These are phyloP conservation scores for Holotrichia oblita DNA, from an alignment of 1,140 invertebrate genomes.

Conservation along the genomic window DNA sequence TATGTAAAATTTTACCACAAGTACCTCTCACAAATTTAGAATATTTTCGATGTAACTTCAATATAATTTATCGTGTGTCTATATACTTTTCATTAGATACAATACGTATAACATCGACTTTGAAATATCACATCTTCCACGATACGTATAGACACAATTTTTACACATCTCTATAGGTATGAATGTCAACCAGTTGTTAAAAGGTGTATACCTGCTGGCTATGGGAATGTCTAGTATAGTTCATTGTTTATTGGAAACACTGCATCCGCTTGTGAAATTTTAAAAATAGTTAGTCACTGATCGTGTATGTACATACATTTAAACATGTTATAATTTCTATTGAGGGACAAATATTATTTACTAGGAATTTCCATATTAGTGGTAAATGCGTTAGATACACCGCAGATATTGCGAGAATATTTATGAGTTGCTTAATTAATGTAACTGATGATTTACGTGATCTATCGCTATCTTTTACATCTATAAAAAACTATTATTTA, in stretches of 20 bases:
- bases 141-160: background rate
- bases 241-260: conserved; percentile 23
- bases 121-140: no score
- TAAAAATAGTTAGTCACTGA: background rate
- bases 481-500: background rate
- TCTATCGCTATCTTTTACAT: background rate
- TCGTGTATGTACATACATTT: conserved; percentile 2
- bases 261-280: conserved; percentile 28
- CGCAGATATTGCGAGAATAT: background rate
- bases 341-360: conserved; percentile 4
- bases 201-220: conserved; percentile 4
- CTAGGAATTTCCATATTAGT: background rate
- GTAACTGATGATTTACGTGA: background rate
- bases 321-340: background rate
- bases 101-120: no score
- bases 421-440: background rate
- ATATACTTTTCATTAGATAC: no score
- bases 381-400: background rate
- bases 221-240: conserved; percentile 20
- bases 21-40: no score
- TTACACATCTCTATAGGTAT: background rate
- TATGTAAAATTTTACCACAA: no score
- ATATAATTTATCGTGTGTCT: no score
- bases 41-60: no score
- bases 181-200: conserved; percentile 15